Conservation (phyloP, 2,797 vertebrate species). For the Tolypeutes matacus region DNA sequence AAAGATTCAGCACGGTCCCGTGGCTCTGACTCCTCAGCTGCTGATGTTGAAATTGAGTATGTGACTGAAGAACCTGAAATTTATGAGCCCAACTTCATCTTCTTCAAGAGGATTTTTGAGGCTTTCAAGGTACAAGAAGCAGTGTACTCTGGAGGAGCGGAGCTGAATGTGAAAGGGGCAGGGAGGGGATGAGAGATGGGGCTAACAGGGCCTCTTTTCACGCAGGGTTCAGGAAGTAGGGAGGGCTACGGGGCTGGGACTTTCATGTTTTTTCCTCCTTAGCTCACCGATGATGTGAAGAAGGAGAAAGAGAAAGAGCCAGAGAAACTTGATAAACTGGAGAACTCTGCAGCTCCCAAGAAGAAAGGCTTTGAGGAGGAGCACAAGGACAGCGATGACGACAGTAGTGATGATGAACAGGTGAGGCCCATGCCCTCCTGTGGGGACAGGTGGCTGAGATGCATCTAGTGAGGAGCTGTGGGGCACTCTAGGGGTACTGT, state of each 20-base stretch:
- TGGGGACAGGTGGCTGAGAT: neutral
- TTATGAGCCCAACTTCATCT: conserved; percentile 95
- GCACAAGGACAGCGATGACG: conserved; percentile 93
- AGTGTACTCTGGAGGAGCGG: neutral
- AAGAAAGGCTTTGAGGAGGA: conserved; percentile 95
- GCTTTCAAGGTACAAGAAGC: conserved; percentile 92
- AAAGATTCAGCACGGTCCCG: conserved; percentile 78
- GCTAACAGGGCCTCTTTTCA: neutral
- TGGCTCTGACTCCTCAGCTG: conserved; percentile 68
- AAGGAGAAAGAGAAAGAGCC: conserved; percentile 97
- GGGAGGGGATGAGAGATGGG: accelerated
- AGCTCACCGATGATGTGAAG: conserved; percentile 96
- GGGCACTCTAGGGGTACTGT: neutral
- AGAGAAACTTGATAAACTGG: conserved; percentile 92
- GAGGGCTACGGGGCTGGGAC: too few species aligned
- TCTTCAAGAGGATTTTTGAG: conserved; percentile 97
- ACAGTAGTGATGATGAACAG: conserved; percentile 91
- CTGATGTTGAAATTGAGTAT: conserved; percentile 94
- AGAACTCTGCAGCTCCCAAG: conserved; percentile 88
- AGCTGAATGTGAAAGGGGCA: neutral
- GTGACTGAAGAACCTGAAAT: conserved; percentile 95
- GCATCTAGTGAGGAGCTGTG: accelerated
- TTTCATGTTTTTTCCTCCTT: neutral
- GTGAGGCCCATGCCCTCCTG: neutral
- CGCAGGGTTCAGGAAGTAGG: neutral